Base-by-base conservation (phyloP, 2,888 invertebrate genomes). In the Meiosimyza decipiens region DNA sequence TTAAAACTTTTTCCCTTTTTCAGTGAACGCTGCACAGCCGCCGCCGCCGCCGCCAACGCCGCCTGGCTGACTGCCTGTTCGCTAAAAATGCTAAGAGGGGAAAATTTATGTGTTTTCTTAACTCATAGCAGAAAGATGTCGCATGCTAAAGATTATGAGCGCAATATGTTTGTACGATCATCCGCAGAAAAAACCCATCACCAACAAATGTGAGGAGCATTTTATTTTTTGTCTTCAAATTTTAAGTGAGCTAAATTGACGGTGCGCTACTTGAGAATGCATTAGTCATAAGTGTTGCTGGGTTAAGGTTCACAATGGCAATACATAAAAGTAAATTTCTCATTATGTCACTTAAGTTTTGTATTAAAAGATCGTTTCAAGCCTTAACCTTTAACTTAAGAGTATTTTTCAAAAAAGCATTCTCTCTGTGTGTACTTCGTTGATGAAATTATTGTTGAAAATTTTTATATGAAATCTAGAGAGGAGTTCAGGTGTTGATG, bases 231-330 rank as follows among this genome's bases (percentile, higher is more conserved):
- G 62, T 63, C 49, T 63, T 33, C 16, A 47, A 63, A 63, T 40
- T 49, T 63, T 49, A 63, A 40, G 47, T 47, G n/a, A 47, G 18
- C 49, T 18, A 12, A 33, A 64, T 18, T 64, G 51, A 4, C 40
- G 62, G 16, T 16, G 63, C 40, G 33, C 78, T 80, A 82, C 83
- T 82, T 82, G 76, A 82, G 80, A 82, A 80, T 82, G 80, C 81
- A 82, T 82, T 82, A 82, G 82, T 80, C 78, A 77, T 11, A 63
- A 54, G 77, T 74, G 76, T 18, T 63, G 63, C 49, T 54, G 62
- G 70, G 70, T 63, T 63, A 70, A 62, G 63, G 70, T 40, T 52
- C 63, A 70, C 50, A 15, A 54, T 22, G 33, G 51, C 5, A 15
- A 18, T 18, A 49, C 28, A 64, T 67, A 55, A 67, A 67, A 57